Conservation (phyloP, 2,797 vertebrate species). For the Hemitrygon akajei region DNA sequence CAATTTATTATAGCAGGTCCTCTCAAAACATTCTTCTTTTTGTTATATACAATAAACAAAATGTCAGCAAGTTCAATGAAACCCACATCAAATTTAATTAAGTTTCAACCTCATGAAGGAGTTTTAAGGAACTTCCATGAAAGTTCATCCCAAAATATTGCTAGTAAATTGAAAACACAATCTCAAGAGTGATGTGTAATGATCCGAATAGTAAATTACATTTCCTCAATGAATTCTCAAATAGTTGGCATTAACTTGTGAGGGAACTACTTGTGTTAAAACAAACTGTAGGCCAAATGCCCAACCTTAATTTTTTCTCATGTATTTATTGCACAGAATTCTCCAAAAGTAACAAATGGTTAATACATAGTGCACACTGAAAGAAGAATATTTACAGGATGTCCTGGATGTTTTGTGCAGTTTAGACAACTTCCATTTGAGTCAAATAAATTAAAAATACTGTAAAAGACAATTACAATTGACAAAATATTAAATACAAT, state of each 20-base stretch:
- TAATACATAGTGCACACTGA: slow-evolving; percentile 75
- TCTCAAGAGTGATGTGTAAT: not conserved
- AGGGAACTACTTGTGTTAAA: not conserved
- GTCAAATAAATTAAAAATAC: slow-evolving; percentile 63
- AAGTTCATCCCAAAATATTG: not conserved
- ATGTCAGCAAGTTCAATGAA: too few relatives aligned
- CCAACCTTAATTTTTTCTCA: slow-evolving; percentile 38
- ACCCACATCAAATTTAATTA: not conserved
- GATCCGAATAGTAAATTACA: too few relatives aligned
- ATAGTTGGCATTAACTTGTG: not conserved
- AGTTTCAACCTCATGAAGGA: not conserved
- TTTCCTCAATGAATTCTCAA: not conserved
- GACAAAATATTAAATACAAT: slow-evolving; percentile 35
- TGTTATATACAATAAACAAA: too few relatives aligned
- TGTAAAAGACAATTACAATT: slow-evolving; percentile 37
- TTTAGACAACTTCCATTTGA: slow-evolving; percentile 67
- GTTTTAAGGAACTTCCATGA: not conserved
- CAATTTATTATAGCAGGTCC: not conserved
- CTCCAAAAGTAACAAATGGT: slow-evolving; percentile 93
- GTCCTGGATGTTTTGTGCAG: slow-evolving; percentile 76
- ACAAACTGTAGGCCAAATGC: not conserved
- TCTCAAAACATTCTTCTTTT: too few relatives aligned
- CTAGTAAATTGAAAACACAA: not conserved
- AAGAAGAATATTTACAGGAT: slow-evolving; percentile 87
- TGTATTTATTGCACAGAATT: slow-evolving; percentile 99